phyloP scores from a whole-genome alignment of 2,888 invertebrate genomes.

The Clanis bilineata region DNA sequence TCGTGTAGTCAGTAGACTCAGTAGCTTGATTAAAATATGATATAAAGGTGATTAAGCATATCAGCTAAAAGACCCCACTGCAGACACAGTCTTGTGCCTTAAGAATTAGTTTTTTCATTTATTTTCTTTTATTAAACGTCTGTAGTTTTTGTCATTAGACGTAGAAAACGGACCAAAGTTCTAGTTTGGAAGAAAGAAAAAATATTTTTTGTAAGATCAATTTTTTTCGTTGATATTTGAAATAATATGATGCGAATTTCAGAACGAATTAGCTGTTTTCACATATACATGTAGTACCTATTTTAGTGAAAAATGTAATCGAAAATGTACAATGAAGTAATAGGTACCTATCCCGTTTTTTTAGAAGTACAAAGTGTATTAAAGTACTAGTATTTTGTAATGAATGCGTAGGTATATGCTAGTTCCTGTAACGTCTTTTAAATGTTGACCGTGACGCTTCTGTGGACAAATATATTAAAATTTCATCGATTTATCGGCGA shows the following conservation, averaged over 20 bases:
- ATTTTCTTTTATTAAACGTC: constrained; percentile 38
- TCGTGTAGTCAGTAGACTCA: constrained; percentile 59
- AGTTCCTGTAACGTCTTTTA: not conserved
- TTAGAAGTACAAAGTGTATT: constrained; percentile 74
- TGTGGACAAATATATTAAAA: not conserved
- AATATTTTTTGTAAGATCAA: constrained; percentile 73
- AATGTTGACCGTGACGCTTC: not conserved
- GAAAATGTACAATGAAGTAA: constrained; percentile 40
- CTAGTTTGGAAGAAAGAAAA: constrained; percentile 59
- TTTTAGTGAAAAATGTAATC: constrained; percentile 53
- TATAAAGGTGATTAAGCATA: constrained; percentile 53
- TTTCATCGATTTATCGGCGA: not conserved
- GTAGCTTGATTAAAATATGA: constrained; percentile 46
- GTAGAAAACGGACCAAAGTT: constrained; percentile 73
- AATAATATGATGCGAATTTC: constrained; percentile 38
- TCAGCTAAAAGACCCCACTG: constrained; percentile 55
- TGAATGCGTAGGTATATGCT: constrained; percentile 29
- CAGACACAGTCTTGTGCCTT: constrained; percentile 79
- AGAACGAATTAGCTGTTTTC: constrained; percentile 39
- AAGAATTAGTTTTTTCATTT: constrained; percentile 49
- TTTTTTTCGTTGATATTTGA: constrained; percentile 61
- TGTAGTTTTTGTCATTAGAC: constrained; percentile 44
- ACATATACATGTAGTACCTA: constrained; percentile 49
- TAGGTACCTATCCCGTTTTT: constrained; percentile 52
- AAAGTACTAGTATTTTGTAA: constrained; percentile 70